Percentiles rank a stretch among this genome's conserved stretches.
These are phyloP conservation scores for Drosophila micromelanica DNA, from an alignment of 1,140 invertebrate species.

Conservation along the genomic window DNA sequence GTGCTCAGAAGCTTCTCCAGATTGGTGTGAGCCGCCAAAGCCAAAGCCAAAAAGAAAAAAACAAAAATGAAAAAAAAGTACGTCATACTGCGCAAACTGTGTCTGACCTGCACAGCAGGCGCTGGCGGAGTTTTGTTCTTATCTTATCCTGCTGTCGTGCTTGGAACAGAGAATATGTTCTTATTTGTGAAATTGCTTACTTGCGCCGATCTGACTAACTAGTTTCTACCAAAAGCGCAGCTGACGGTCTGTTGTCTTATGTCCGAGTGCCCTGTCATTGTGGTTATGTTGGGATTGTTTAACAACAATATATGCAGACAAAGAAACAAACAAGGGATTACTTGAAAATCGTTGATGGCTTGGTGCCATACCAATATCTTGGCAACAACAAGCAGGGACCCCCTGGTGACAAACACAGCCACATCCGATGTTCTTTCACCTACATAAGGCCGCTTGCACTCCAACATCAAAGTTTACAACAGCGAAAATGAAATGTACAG, in stretches of 20 bases:
- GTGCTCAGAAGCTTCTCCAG: conserved; percentile 21
- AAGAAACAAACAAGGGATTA: conserved; percentile 47
- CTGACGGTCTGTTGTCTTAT: conserved; percentile 8
- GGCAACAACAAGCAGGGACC: conserved; percentile 28
- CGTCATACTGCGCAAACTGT: conserved; percentile 48
- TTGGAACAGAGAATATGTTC: conserved; percentile 45
- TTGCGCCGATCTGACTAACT: conserved; percentile 49
- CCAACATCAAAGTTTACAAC: conserved; percentile 38
- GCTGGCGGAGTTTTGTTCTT: conserved; percentile 47
- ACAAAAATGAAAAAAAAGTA: conserved; percentile 14
- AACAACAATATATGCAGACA: conserved; percentile 50
- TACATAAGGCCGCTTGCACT: conserved; percentile 43
- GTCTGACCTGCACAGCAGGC: conserved; percentile 48
- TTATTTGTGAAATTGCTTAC: conserved; percentile 56
- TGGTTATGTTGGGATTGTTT: conserved; percentile 48
- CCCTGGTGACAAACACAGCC: conserved; percentile 46
- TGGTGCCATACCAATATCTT: conserved; percentile 16
- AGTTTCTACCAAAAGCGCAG: conserved; percentile 32
- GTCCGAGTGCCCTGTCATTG: conserved; percentile 34
- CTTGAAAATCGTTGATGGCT: conserved; percentile 45
- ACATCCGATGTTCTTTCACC: conserved; percentile 47
- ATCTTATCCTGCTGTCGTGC: conserved; percentile 47
- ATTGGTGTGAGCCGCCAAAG: conserved; percentile 39
- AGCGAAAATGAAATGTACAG: conserved; percentile 23
- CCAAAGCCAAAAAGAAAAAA: conserved; percentile 1